These are phyloP conservation scores for Drosophila tropicalis DNA, from an alignment of 1,140 invertebrate genomes.

Conservation along the genomic window DNA sequence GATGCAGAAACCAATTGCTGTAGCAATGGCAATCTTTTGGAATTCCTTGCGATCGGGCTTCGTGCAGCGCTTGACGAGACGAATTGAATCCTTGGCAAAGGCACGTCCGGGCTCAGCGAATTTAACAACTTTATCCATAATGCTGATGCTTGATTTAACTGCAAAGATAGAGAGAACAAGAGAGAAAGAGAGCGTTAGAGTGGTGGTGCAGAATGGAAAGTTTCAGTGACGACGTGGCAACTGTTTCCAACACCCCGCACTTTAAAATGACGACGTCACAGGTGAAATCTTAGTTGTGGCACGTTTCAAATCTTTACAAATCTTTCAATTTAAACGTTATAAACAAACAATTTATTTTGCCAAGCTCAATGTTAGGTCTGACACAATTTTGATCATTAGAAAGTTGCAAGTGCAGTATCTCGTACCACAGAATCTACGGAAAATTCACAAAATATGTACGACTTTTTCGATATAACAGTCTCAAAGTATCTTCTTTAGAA, in stretches of 20 bases:
- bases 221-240: conserved; percentile 58
- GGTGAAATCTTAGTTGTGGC: conserved; percentile 44
- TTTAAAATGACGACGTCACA: conserved; percentile 43
- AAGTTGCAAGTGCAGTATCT: background rate
- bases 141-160: conserved; percentile 45
- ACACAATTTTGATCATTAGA: background rate
- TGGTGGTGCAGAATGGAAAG: conserved; percentile 3
- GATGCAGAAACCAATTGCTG: conserved; percentile 99
- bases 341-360: background rate
- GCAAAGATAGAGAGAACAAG: background rate
- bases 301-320: background rate
- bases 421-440: background rate
- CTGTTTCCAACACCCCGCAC: background rate
- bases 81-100: conserved; percentile 98
- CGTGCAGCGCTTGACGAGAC: conserved; percentile 99
- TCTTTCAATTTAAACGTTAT: background rate
- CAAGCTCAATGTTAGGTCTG: background rate
- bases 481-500: background rate
- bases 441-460: background rate
- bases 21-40: conserved; percentile 99
- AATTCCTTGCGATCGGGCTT: conserved; percentile 99
- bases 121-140: conserved; percentile 98
- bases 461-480: background rate
- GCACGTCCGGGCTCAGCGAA: conserved; percentile 97
- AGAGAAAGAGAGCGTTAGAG: conserved; percentile 9